Base-by-base conservation (phyloP, 2,113 vertebrate species). In the Ammospiza caudacuta region DNA sequence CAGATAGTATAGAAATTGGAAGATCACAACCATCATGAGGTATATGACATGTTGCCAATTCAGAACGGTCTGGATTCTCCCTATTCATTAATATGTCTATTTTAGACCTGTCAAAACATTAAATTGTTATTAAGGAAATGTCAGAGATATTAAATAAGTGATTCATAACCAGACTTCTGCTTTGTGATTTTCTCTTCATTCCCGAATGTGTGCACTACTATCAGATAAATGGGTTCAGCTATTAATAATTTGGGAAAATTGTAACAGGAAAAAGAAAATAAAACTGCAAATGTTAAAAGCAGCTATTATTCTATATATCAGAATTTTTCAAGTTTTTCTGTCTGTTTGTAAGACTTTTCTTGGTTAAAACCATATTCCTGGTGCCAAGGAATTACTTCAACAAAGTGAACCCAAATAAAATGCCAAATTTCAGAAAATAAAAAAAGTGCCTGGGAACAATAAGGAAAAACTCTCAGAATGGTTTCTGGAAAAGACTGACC, bases 401-500 rank as follows among this genome's bases (percentile, higher is more conserved):
- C 19, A 62, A 64, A 57, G 14, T 18, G 31, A 58, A 33, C 3
- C 31, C 33, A 46, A 95, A 58, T 5, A 39, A 87, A 87, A 69
- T 28, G 9, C 7, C 5, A 9, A 57, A 19, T 20, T 83, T 63
- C 31, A 72, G 57, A 3, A 15, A 41, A 58, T 23, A 62, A 12
- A 46, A 33, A 29, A 3, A 0, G 1, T 57, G 6, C 13, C 33
- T 51, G 39, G 9, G 7, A 20, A 55, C 6, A 58, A 4, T 24
- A 51, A 57, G 12, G 9, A 59, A 83, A 83, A 83, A 76, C 3
- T 17, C 17, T 9, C 21, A 62, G 31, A 63, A 16, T 3, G 1
- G 1, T 68, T 93, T 58, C 49, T 5, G 2, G 12, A 84, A 59
- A 69, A 6, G 66, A 52, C 23, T 69, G 17, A 21, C 9, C 2